These are phyloP conservation scores for Caenorhabditis japonica DNA, from an alignment of 2,888 invertebrate species.

Conservation along the genomic window DNA sequence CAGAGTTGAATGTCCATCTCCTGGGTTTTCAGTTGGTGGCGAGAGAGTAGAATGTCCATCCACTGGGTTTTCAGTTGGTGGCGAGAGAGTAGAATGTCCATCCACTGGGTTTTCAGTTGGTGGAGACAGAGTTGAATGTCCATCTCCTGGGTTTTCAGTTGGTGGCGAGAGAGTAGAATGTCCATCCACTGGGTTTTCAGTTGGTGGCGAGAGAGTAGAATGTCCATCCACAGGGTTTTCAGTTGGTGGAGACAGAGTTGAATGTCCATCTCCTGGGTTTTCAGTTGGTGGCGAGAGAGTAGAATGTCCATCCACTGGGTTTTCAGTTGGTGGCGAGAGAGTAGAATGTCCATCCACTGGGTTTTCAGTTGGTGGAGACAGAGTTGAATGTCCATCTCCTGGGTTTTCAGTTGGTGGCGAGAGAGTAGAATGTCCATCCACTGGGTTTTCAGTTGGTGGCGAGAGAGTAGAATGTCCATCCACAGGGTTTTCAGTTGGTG, in stretches of 20 bases:
- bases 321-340: too few species aligned
- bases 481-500: background rate
- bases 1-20: background rate
- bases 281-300: too few species aligned
- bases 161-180: background rate
- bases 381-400: background rate
- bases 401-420: background rate
- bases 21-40: slow-evolving; percentile 12
- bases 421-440: background rate
- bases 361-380: slow-evolving; percentile 4
- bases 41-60: background rate
- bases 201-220: too few species aligned
- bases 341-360: background rate
- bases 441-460: background rate
- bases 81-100: background rate
- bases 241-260: too few species aligned
- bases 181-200: background rate
- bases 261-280: too few species aligned
- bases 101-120: slow-evolving; percentile 14
- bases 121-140: background rate
- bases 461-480: background rate
- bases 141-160: background rate
- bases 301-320: too few species aligned
- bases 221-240: too few species aligned
- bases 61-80: slow-evolving; percentile 5